These are phyloP conservation scores for Protomyctophum bolini DNA, from an alignment of 2,113 vertebrate species.

Conservation along the genomic window DNA sequence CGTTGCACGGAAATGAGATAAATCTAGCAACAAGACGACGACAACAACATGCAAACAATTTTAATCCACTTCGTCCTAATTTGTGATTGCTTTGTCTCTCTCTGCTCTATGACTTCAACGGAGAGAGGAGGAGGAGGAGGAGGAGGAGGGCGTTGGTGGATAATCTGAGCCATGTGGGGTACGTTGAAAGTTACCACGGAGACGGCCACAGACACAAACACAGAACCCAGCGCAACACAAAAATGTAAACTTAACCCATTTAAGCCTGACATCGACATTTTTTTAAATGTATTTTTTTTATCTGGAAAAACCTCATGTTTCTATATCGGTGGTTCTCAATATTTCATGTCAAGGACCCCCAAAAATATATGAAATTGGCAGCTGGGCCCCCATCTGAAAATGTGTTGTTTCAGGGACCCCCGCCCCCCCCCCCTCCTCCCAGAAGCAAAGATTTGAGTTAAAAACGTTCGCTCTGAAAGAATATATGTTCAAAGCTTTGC, in stretches of 20 bases:
- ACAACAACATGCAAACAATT: slow-evolving; percentile 57
- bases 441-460: too few species aligned
- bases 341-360: too few species aligned
- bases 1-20: slow-evolving; percentile 25
- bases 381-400: too few species aligned
- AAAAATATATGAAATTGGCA: too few species aligned
- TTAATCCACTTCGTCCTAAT: slow-evolving; percentile 55
- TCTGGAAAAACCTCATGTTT: too few species aligned
- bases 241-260: slow-evolving; percentile 67
- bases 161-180: slow-evolving; percentile 82
- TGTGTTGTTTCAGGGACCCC: too few species aligned
- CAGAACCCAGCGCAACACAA: slow-evolving; percentile 61
- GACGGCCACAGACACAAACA: slow-evolving; percentile 74
- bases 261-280: too few species aligned
- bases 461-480: too few species aligned
- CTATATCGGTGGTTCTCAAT: too few species aligned
- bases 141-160: slow-evolving; percentile 63
- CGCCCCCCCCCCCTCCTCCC: too few species aligned
- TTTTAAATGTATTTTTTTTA: too few species aligned
- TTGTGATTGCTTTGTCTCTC: slow-evolving; percentile 45
- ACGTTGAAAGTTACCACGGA: slow-evolving; percentile 73
- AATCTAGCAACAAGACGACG: slow-evolving; percentile 40
- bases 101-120: slow-evolving; percentile 54
- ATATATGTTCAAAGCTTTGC: too few species aligned
- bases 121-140: slow-evolving; percentile 52